A percentile compares a stretch with the other conserved stretches of the same genome.
These are phyloP conservation scores for Goniozus legneri DNA, from an alignment of 1,140 invertebrate genomes.

Conservation along the genomic window DNA sequence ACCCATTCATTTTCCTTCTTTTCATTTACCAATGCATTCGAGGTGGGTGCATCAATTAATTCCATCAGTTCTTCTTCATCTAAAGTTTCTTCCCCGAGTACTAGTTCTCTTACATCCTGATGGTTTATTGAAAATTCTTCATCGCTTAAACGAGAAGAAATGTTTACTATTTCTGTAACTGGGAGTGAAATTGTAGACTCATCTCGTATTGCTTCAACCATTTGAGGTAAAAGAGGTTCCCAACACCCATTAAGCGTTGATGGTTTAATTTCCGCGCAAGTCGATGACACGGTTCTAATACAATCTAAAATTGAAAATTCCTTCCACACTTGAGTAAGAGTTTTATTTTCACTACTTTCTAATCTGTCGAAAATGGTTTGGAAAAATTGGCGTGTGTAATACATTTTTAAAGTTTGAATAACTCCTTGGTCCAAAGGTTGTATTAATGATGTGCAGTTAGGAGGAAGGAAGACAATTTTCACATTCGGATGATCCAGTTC, in stretches of 20 bases:
- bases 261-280: slow-evolving; percentile 23
- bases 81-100: slow-evolving; percentile 21
- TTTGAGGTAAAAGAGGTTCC: slow-evolving; percentile 19
- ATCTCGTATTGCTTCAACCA: slow-evolving; percentile 18
- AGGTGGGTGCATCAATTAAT: slow-evolving; percentile 13
- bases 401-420: slow-evolving; percentile 20
- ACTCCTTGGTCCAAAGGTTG: slow-evolving; percentile 43
- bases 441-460: slow-evolving; percentile 41
- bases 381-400: slow-evolving; percentile 16
- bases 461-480: slow-evolving; percentile 28
- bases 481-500: slow-evolving; percentile 15
- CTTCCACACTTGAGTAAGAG: slow-evolving; percentile 15
- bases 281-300: slow-evolving; percentile 20
- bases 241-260: slow-evolving; percentile 20
- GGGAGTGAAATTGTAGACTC: slow-evolving; percentile 16
- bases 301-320: slow-evolving; percentile 23
- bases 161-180: slow-evolving; percentile 13
- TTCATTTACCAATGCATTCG: slow-evolving; percentile 7
- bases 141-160: slow-evolving; percentile 11
- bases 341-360: slow-evolving; percentile 20
- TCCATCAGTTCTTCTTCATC: slow-evolving; percentile 15
- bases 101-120: slow-evolving; percentile 20
- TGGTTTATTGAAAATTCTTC: slow-evolving; percentile 15
- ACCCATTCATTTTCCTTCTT: slow-evolving; percentile 12
- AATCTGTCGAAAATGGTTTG: slow-evolving; percentile 22